These are phyloP conservation scores for Nematolebias whitei DNA, from an alignment of 2,113 vertebrate genomes.

Conservation along the genomic window DNA sequence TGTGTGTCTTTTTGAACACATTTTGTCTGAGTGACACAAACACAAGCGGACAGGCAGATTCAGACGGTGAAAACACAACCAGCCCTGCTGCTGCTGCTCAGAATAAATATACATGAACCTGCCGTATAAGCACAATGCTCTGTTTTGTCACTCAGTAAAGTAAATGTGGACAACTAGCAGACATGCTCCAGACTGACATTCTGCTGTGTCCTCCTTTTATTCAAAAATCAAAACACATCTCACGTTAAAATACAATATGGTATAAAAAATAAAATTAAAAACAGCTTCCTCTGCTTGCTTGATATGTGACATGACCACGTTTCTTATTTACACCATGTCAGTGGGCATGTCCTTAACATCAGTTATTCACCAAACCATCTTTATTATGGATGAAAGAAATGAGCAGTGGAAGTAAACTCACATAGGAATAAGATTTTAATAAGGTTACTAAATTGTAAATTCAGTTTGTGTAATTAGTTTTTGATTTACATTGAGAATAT, in stretches of 20 bases:
- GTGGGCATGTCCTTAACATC: slow-evolving; percentile 35
- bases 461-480: background rate
- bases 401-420: slow-evolving; percentile 7
- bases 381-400: slow-evolving; percentile 23
- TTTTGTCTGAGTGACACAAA: background rate
- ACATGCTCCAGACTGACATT: slow-evolving; percentile 20
- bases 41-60: background rate
- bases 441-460: slow-evolving; percentile 1
- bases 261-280: slow-evolving; percentile 14
- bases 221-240: slow-evolving; percentile 22
- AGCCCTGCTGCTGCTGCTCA: background rate
- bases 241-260: slow-evolving; percentile 19
- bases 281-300: slow-evolving; percentile 8
- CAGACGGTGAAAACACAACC: background rate
- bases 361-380: slow-evolving; percentile 63
- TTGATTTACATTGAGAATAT: background rate
- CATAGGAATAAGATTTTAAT: slow-evolving; percentile 7
- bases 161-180: slow-evolving; percentile 13
- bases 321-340: slow-evolving; percentile 37
- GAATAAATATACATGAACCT: slow-evolving; percentile 20
- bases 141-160: slow-evolving; percentile 6
- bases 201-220: slow-evolving; percentile 37
- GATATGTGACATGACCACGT: slow-evolving; percentile 37
- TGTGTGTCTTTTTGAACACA: background rate
- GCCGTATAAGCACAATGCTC: background rate